Evolutionary conservation across 2,797 vertebrate genomes (phyloP).

Genomic region (Picus viridis): DNA sequence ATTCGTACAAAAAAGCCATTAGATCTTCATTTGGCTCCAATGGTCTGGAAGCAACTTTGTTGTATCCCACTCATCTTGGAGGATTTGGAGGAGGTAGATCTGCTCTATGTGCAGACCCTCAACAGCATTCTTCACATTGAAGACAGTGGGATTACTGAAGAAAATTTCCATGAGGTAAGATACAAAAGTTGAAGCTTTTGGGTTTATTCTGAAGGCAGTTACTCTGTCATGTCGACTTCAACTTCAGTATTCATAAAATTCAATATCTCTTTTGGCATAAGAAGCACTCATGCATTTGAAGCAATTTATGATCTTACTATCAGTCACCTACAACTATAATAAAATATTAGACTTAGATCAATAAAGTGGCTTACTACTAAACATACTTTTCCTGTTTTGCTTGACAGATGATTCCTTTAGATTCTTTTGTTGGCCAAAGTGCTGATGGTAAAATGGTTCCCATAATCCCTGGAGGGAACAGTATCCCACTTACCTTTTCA

Average conservation of each 20-base stretch:
- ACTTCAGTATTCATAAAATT: background rate
- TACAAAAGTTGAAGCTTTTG: accelerated
- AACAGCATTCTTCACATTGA: constrained; percentile 92
- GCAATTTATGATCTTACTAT: background rate
- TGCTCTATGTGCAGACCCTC: constrained; percentile 88
- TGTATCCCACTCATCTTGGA: constrained; percentile 85
- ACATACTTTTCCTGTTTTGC: constrained; percentile 5
- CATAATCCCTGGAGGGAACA: constrained; percentile 87
- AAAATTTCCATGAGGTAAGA: constrained; percentile 86
- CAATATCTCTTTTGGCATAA: background rate
- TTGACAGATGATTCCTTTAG: constrained; percentile 86
- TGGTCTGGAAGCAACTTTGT: constrained; percentile 89
- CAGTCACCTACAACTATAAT: background rate
- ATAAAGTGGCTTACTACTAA: background rate
- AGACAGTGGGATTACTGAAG: constrained; percentile 88
- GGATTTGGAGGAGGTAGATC: constrained; percentile 87
- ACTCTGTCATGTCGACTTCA: background rate
- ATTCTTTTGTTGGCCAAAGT: constrained; percentile 87
- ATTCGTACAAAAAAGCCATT: constrained; percentile 88
- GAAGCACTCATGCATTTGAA: background rate
- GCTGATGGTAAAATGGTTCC: constrained; percentile 89
- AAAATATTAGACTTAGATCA: background rate
- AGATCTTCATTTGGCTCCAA: constrained; percentile 86
- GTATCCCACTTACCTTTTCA: constrained; percentile 86
- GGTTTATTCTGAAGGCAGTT: background rate